Conservation (phyloP, 2,113 vertebrate genomes). For the Pycnonotus jocosus region DNA sequence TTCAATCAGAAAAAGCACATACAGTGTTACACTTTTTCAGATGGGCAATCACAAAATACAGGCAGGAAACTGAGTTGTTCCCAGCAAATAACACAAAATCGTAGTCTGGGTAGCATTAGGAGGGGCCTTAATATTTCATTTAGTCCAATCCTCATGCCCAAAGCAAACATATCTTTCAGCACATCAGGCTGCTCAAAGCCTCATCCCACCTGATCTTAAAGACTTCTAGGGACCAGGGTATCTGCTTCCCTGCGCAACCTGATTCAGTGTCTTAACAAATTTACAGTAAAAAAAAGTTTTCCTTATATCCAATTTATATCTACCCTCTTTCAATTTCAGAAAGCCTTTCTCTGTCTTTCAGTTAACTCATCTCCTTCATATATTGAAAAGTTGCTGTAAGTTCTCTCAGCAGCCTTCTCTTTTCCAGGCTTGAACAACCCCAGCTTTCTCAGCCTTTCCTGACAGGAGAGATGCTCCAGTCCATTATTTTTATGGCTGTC, state of each 20-base stretch:
- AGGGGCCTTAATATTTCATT: background rate
- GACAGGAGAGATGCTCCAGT: background rate
- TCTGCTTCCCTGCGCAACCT: background rate
- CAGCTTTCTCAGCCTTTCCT: background rate
- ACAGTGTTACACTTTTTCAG: background rate
- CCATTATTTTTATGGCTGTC: background rate
- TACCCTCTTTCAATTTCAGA: background rate
- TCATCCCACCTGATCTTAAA: background rate
- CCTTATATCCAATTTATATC: background rate
- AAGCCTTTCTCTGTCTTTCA: background rate
- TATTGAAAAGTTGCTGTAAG: background rate
- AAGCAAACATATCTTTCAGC: background rate
- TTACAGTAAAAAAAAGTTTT: accelerated
- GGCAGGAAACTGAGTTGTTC: background rate
- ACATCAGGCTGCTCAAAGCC: background rate
- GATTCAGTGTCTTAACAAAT: background rate
- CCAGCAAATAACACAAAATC: background rate
- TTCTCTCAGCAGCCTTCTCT: background rate
- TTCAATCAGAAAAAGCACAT: background rate
- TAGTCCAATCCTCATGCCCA: accelerated
- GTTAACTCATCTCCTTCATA: background rate
- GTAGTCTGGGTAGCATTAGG: background rate
- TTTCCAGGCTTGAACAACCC: background rate
- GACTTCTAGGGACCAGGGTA: background rate
- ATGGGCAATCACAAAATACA: background rate